Conservation (phyloP, 2,797 vertebrate species). For the Coluber constrictor region DNA sequence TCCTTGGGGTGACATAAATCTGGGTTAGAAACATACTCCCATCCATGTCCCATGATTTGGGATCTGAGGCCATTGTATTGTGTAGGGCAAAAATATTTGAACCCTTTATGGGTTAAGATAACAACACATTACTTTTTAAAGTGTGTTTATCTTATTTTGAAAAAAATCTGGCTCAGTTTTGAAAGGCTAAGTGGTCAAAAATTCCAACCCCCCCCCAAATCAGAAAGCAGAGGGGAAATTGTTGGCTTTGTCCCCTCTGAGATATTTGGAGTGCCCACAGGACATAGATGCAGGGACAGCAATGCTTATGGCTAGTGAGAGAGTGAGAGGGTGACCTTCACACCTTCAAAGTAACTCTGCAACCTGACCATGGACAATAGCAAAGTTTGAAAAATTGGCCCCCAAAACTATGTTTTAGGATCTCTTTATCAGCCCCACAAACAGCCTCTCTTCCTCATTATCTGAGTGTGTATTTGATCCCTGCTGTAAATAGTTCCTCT, state of each 20-base stretch:
- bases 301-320: background rate
- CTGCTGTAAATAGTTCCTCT: background rate
- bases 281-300: background rate
- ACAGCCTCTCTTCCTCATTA: background rate
- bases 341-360: background rate
- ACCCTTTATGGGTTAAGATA: background rate
- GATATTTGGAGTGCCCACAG: background rate
- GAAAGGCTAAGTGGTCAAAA: background rate
- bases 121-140: background rate
- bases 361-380: background rate
- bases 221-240: background rate
- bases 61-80: background rate
- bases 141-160: background rate
- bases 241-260: background rate
- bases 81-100: background rate
- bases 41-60: background rate
- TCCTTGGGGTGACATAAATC: background rate
- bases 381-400: conserved; percentile 33
- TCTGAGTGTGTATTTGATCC: background rate
- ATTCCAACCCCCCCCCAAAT: background rate
- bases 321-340: background rate
- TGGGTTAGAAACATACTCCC: background rate
- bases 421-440: background rate
- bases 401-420: background rate
- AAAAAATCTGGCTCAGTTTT: background rate